Evolutionary conservation across 2,797 vertebrate genomes (phyloP).

Genomic region (Spheniscus humboldti): DNA sequence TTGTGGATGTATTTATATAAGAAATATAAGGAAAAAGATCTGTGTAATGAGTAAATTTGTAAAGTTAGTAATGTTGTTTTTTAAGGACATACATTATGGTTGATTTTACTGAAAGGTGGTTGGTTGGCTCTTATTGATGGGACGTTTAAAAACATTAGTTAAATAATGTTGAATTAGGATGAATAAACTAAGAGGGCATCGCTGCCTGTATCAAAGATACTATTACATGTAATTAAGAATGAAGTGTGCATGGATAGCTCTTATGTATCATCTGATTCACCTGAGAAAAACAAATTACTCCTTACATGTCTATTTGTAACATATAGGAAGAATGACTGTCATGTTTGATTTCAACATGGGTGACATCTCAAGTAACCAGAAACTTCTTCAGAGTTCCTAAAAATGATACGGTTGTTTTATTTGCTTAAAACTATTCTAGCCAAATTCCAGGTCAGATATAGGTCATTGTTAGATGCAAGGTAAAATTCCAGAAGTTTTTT

Average conservation of each 20-base stretch:
- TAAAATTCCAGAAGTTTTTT: background rate
- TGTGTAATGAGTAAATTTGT: background rate
- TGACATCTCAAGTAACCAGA: background rate
- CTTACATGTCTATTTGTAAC: background rate
- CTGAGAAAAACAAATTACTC: background rate
- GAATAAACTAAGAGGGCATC: background rate
- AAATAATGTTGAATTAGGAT: background rate
- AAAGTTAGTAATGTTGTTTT: background rate
- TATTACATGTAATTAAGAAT: background rate
- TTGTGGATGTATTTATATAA: background rate
- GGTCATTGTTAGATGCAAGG: background rate
- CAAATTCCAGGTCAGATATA: background rate
- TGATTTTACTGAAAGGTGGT: background rate
- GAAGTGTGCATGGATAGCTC: background rate
- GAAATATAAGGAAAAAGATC: background rate
- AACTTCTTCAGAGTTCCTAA: background rate
- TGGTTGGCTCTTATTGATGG: background rate
- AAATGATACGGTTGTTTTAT: background rate
- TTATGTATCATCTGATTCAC: background rate
- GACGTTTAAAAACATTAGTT: background rate
- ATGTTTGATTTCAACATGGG: background rate
- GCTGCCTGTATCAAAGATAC: background rate
- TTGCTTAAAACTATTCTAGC: background rate
- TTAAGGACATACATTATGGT: background rate
- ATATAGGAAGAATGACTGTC: background rate